Evolutionary conservation across 2,113 vertebrate species (phyloP), one percentile per base, ranked within the genome.

Genomic region (Aptenodytes patagonicus): DNA sequence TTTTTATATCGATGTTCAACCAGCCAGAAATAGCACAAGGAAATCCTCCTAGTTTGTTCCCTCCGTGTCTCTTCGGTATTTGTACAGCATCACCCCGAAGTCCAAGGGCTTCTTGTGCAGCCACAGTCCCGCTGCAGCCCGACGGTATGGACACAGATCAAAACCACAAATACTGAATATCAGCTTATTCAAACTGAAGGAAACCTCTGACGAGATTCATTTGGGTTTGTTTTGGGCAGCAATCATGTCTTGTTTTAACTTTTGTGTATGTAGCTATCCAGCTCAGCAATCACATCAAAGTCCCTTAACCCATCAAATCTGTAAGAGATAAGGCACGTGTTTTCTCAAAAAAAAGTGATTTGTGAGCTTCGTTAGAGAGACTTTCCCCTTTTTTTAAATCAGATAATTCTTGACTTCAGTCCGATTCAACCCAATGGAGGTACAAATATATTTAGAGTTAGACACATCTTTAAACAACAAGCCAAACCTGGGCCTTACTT

Each of bases 101-200:
- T 32, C 17, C 12, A 4, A 26, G 25, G 32, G 54, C n/a, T 73
- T 3, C 40, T 10, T 4, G 0, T 6, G 29, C 46, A 31, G n/a
- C 5, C 1, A 4, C 69, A 13, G 46, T 19, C 40, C 65, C 1
- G 3, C 47, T 12, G 46, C 17, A 52, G 31, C 62, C 73, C 2
- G 0, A 10, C 19, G 5, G 18, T 2, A 34, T 7, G 1, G 52
- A 8, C 52, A 42, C 29, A 17, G 5, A 1, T 2, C 10, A 22
- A 28, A 44, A 24, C 21, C 8, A 1, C 31, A 40, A 8, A 29
- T 3, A 15, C 31, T 3, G 6, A 31, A 6, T 11, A 32, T 7
- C 20, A 20, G 5, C 32, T 28, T 9, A 6, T 5, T 26, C 31
- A 44, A 25, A 17, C 17, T 13, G 18, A 11, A 4, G 3, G 15